A percentile compares a stretch with the other conserved stretches of the same genome.
These are phyloP conservation scores for Torymus aiolomorphi DNA, from an alignment of 2,888 invertebrate genomes.

Conservation along the genomic window DNA sequence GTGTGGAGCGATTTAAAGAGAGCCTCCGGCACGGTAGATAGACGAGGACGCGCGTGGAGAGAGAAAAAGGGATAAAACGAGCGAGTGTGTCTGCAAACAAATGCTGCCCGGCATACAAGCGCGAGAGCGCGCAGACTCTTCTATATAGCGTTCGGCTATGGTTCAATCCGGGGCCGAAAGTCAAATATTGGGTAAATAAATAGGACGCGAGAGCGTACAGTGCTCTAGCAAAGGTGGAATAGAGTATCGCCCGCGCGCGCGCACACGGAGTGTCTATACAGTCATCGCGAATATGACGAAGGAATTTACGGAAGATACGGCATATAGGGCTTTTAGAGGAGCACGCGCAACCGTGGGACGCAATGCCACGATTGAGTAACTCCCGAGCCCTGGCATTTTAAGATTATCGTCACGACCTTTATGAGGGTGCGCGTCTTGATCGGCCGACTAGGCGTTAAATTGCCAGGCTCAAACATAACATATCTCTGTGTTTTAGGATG, in stretches of 20 bases:
- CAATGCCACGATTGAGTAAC: background rate
- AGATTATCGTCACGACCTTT: no score
- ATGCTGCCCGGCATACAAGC: background rate
- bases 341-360: background rate
- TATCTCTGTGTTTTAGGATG: no score
- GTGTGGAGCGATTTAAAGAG: no score
- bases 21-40: background rate
- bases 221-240: background rate
- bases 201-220: constrained; percentile 61
- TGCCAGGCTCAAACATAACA: no score
- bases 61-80: constrained; percentile 51
- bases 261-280: background rate
- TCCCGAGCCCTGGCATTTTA: no score
- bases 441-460: no score
- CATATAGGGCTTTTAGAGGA: background rate
- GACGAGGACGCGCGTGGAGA: background rate
- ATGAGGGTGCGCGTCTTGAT: no score
- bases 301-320: constrained; percentile 27
- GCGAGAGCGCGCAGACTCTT: background rate
- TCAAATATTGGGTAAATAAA: constrained; percentile 73
- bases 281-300: constrained; percentile 18
- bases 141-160: background rate
- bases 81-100: constrained; percentile 69
- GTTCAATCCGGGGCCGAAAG: constrained; percentile 67
- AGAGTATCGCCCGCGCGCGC: no score